These are phyloP conservation scores for Drosophila mettleri DNA, from an alignment of 2,888 invertebrate species.

Conservation along the genomic window DNA sequence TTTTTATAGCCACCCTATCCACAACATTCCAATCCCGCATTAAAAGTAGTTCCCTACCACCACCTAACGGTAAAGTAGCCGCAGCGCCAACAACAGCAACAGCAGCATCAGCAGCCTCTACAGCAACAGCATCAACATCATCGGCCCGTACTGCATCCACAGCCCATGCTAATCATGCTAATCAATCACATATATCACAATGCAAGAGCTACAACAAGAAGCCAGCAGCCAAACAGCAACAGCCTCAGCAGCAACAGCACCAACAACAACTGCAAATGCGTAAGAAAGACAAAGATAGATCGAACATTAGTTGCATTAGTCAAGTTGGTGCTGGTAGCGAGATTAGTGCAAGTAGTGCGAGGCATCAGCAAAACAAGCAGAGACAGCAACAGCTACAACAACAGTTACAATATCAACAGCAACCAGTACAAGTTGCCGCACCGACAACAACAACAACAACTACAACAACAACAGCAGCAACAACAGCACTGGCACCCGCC, in stretches of 20 bases:
- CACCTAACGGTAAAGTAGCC: conserved; percentile 85
- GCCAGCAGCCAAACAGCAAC: conserved; percentile 48
- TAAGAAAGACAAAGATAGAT: conserved; percentile 83
- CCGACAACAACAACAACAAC: conserved; percentile 42
- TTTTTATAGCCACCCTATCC: conserved; percentile 90
- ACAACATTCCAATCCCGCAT: conserved; percentile 90
- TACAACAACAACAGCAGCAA: conserved; percentile 35
- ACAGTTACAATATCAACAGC: conserved; percentile 46
- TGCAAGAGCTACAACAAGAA: conserved; percentile 58
- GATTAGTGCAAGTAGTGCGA: conserved; percentile 73
- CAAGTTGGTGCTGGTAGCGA: conserved; percentile 65
- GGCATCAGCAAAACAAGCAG: conserved; percentile 77
- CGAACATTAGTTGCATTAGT: conserved; percentile 77
- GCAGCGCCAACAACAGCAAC: conserved; percentile 71
- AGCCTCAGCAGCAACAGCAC: conserved; percentile 43
- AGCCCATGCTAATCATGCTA: conserved; percentile 72
- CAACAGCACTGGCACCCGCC: conserved; percentile 56
- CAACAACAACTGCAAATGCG: conserved; percentile 72
- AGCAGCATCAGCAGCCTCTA: conserved; percentile 42
- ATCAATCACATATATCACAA: conserved; percentile 82
- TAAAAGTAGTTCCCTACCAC: conserved; percentile 88
- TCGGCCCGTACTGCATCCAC: conserved; percentile 50
- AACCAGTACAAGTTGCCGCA: conserved; percentile 28
- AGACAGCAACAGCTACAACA: conserved; percentile 75
- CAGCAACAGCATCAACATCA: conserved; percentile 56